phyloP scores from a whole-genome alignment of 2,113 vertebrate genomes.

The Pardalotus punctatus region DNA sequence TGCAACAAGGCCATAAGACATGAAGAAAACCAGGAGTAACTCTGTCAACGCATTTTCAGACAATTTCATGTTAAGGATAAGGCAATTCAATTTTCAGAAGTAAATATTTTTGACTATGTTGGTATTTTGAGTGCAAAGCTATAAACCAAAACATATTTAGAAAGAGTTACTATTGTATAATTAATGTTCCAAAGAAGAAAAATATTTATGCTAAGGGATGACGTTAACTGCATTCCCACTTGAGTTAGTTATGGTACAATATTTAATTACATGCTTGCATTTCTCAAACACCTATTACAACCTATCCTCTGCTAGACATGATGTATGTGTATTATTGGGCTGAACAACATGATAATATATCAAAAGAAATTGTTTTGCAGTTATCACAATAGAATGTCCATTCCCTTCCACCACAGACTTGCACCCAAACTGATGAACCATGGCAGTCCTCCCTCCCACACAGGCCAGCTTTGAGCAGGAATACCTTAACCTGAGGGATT shows the following conservation, averaged over 20 bases:
- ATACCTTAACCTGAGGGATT: background rate
- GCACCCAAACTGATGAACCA: background rate
- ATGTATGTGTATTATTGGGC: background rate
- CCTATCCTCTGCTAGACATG: background rate
- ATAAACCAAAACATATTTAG: background rate
- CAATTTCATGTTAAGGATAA: background rate
- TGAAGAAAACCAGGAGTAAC: background rate
- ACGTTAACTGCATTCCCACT: background rate
- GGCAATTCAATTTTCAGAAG: background rate
- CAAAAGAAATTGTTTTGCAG: background rate
- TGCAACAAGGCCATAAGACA: background rate
- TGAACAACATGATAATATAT: background rate
- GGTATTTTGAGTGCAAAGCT: background rate
- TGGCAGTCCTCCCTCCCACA: background rate
- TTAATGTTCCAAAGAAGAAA: slow-evolving; percentile 17
- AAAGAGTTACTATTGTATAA: background rate
- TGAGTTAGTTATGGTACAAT: background rate
- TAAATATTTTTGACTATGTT: background rate
- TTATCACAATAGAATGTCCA: background rate
- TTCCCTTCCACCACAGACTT: background rate
- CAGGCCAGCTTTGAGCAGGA: background rate
- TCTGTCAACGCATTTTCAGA: background rate
- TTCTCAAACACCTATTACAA: background rate
- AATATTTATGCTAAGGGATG: slow-evolving; percentile 25
- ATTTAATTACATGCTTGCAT: background rate